A percentile compares a stretch with the other conserved stretches of the same genome.
Conservation (phyloP, 1,140 invertebrate species). For the Aphidius gifuensis region DNA sequence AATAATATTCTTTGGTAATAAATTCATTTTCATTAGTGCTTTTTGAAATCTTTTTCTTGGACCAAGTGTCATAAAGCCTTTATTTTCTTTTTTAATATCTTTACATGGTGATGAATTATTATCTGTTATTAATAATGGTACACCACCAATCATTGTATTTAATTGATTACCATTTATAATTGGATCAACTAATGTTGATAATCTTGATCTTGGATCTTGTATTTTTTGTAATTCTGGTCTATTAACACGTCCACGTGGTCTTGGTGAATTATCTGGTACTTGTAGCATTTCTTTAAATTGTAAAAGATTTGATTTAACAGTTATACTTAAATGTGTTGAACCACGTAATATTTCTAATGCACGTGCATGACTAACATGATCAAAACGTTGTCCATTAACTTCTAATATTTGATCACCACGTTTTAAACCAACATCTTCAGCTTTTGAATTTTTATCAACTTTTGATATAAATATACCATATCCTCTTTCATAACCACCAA, state of each 20-base stretch:
- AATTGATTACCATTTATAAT: conserved; percentile 46
- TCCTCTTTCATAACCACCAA: conserved; percentile 87
- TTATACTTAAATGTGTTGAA: conserved; percentile 93
- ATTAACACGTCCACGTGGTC: conserved; percentile 61
- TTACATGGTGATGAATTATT: conserved; percentile 51
- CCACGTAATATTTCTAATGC: conserved; percentile 90
- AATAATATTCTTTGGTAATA: conserved; percentile 82
- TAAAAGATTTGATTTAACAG: conserved; percentile 95
- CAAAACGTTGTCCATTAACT: conserved; percentile 95
- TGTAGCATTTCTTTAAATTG: conserved; percentile 82
- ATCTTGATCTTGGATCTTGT: conserved; percentile 65
- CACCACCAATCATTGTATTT: conserved; percentile 45
- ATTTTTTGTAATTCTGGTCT: conserved; percentile 61
- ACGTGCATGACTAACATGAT: conserved; percentile 83
- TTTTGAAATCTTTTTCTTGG: conserved; percentile 81
- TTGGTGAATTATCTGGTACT: conserved; percentile 77
- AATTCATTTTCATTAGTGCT: conserved; percentile 87
- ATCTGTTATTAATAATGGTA: conserved; percentile 45
- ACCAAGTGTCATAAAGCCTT: conserved; percentile 85
- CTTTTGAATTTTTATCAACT: conserved; percentile 88
- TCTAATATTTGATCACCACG: conserved; percentile 96
- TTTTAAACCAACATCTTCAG: conserved; percentile 94
- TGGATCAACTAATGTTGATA: conserved; percentile 60
- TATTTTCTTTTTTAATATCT: conserved; percentile 68
- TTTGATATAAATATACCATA: conserved; percentile 95